These are phyloP conservation scores for Sebastes melanostomus DNA, from an alignment of 2,797 vertebrate genomes.

Conservation along the genomic window DNA sequence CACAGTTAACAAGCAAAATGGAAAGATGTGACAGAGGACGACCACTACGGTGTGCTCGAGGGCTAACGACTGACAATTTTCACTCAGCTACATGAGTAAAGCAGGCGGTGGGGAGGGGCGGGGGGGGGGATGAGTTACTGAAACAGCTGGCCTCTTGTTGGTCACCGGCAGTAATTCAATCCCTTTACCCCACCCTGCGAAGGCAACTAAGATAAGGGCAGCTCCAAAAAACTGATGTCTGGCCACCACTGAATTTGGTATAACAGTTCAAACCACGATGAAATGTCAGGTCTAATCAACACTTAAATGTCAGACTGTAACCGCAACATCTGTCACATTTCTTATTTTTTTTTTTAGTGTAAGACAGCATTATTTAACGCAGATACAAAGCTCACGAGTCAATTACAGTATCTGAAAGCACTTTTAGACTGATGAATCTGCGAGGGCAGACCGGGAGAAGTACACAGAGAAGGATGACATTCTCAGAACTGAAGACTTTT, in stretches of 20 bases:
- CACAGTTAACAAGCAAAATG: constrained; percentile 67
- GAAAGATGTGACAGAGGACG: constrained; percentile 53
- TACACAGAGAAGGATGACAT: constrained; percentile 61
- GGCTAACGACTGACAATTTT: constrained; percentile 55
- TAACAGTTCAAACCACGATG: constrained; percentile 77
- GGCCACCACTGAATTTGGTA: constrained; percentile 76
- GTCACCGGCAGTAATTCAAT: constrained; percentile 69
- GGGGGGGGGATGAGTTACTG: constrained; percentile 33
- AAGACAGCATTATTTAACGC: constrained; percentile 58
- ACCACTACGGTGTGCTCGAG: constrained; percentile 70
- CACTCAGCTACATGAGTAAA: constrained; percentile 72
- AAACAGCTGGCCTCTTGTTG: constrained; percentile 53
- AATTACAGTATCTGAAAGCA: constrained; percentile 73
- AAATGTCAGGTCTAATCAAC: constrained; percentile 65
- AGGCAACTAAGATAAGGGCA: constrained; percentile 83
- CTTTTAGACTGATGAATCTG: constrained; percentile 68
- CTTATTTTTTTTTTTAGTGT: constrained; percentile 22
- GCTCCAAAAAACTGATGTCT: constrained; percentile 68
- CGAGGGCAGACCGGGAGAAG: constrained; percentile 54
- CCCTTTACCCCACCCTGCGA: constrained; percentile 71
- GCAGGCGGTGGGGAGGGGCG: constrained; percentile 51
- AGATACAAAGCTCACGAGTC: constrained; percentile 69
- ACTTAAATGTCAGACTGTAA: constrained; percentile 55
- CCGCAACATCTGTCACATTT: constrained; percentile 42
- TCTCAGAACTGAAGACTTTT: constrained; percentile 71